Evolutionary conservation across 2,113 vertebrate species (phyloP), one percentile per base, ranked within the genome.

Genomic region (Butorides virescens): DNA sequence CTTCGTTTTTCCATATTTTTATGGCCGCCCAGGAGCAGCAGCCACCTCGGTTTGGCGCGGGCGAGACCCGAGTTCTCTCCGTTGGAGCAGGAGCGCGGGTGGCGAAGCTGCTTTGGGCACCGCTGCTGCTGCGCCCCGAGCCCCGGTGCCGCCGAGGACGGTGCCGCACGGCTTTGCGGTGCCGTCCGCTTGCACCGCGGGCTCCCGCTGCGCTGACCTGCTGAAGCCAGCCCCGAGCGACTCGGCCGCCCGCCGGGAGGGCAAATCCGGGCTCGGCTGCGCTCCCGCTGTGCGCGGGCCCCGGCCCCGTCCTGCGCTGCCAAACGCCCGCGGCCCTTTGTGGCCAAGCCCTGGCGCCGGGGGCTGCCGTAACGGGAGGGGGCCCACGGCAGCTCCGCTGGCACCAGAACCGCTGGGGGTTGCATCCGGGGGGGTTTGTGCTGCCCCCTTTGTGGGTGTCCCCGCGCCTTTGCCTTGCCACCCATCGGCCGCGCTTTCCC

Each of bases 311-410:
- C n/a, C n/a, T n/a, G n/a, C n/a, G n/a, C n/a, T n/a, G n/a, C n/a
- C n/a, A 15, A 70, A 11, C 2, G 10, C 23, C 14, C 0, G 0
- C 0, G 15, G 49, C 67, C 46, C 18, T 39, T 67, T 23, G 62
- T 4, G 11, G 37, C 47, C 3, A 2, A 84, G 32, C 56, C n/a
- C 4, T 3, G 5, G 1, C 3, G 13, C 26, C 4, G 1, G 39
- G 19, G 15, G 39, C 42, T 75, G 70, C 25, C 1, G 1, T 17
- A 36, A 29, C 1, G 2, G 42, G 29, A 86, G 52, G 2, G 34
- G 36, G 34, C 36, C 67, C 19, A 4, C 1, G 10, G 21, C 73
- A 55, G 27, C 61, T 58, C 73, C 1, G 2, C 50, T 66, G 70
- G 39, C 53, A 80, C 59, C 73, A 73, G 46, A 39, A 12, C 52